A percentile compares a stretch with the other conserved stretches of the same genome.
Evolutionary conservation across 2,888 invertebrate genomes (phyloP).

Genomic region (Ctena decussata): DNA sequence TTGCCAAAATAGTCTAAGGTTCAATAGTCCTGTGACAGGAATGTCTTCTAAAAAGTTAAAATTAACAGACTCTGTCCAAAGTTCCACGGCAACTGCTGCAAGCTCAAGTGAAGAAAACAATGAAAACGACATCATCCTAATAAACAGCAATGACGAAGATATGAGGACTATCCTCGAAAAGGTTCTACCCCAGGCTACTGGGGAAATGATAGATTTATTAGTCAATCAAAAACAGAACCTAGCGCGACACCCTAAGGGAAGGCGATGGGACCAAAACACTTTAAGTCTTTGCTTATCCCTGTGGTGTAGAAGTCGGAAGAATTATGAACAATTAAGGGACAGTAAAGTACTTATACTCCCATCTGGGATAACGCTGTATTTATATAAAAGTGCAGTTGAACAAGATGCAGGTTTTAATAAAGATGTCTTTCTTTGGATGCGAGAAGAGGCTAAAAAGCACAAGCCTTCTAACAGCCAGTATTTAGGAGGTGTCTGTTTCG

Average conservation of each 20-base stretch:
- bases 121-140: not conserved
- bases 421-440: not conserved
- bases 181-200: not conserved
- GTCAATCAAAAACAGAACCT: too few species aligned
- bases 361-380: not conserved
- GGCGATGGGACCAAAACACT: not conserved
- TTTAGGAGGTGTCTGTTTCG: not conserved
- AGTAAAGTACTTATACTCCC: slow-evolving; percentile 13
- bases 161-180: not conserved
- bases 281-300: slow-evolving; percentile 6
- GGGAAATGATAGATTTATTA: too few species aligned
- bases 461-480: not conserved
- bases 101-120: not conserved
- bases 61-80: too few species aligned
- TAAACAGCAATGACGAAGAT: not conserved
- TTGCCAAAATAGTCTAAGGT: not conserved
- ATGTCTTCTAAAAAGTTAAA: too few species aligned
- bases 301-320: slow-evolving; percentile 10
- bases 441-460: not conserved
- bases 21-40: not conserved
- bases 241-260: not conserved
- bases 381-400: not conserved
- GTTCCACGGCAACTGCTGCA: too few species aligned
- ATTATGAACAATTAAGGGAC: not conserved
- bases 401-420: not conserved